These are phyloP conservation scores for Elmis aenea DNA, from an alignment of 2,888 invertebrate species.

Conservation along the genomic window DNA sequence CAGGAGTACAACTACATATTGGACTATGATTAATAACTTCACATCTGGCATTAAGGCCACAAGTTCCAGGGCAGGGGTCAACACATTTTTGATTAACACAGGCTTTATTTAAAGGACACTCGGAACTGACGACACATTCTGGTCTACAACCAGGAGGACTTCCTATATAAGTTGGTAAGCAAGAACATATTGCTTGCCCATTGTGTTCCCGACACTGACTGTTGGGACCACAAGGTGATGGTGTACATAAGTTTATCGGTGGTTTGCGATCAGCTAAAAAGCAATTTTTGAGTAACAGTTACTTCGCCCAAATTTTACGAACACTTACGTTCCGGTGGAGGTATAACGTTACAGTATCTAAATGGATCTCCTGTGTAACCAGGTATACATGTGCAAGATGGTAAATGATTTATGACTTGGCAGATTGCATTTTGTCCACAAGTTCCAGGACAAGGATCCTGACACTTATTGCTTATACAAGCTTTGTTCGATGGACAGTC, in stretches of 20 bases:
- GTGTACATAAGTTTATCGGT: slow-evolving; percentile 61
- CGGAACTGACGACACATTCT: slow-evolving; percentile 77
- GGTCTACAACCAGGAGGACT: slow-evolving; percentile 76
- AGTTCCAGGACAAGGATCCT: slow-evolving; percentile 51
- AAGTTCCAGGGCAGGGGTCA: slow-evolving; percentile 78
- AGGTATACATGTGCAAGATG: slow-evolving; percentile 58
- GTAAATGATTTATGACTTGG: slow-evolving; percentile 53
- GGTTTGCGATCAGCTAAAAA: slow-evolving; percentile 29
- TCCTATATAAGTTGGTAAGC: slow-evolving; percentile 67
- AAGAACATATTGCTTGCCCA: slow-evolving; percentile 72
- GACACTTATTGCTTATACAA: slow-evolving; percentile 52
- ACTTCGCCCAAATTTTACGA: too few relatives aligned
- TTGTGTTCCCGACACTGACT: slow-evolving; percentile 71
- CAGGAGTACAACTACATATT: slow-evolving; percentile 69
- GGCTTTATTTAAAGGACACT: slow-evolving; percentile 73
- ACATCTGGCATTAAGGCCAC: slow-evolving; percentile 72
- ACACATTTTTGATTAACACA: slow-evolving; percentile 78
- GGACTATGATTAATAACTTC: slow-evolving; percentile 78
- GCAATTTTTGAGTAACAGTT: too few relatives aligned
- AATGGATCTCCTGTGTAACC: slow-evolving; percentile 64
- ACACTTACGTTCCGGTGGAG: slow-evolving; percentile 41
- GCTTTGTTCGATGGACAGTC: slow-evolving; percentile 47
- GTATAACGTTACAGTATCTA: slow-evolving; percentile 44
- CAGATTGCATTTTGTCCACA: slow-evolving; percentile 52
- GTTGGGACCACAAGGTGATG: slow-evolving; percentile 77